Evolutionary conservation across 2,888 invertebrate genomes (phyloP).

Genomic region (Patella ulyssiponensis): DNA sequence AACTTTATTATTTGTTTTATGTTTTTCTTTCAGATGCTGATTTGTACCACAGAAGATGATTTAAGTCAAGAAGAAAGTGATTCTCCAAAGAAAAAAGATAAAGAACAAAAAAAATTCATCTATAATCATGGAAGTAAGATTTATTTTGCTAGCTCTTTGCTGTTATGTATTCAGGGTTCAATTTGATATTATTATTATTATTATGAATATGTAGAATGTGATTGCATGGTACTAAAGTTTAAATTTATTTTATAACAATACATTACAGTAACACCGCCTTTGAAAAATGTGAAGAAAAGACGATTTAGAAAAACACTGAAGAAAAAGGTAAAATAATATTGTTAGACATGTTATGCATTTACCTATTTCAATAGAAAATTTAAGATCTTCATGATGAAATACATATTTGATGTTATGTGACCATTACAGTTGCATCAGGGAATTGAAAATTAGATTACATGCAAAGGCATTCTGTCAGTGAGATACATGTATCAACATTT

Average conservation of each 20-base stretch:
- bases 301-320: slow-evolving; percentile 94
- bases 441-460: too few relatives aligned
- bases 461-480: too few relatives aligned
- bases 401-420: too few relatives aligned
- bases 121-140: slow-evolving; percentile 88
- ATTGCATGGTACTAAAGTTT: background rate
- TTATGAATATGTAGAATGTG: background rate
- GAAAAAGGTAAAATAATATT: slow-evolving; percentile 79
- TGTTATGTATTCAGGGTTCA: background rate
- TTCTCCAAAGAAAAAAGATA: slow-evolving; percentile 66
- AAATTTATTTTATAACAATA: slow-evolving; percentile 34
- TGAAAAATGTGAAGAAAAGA: slow-evolving; percentile 93
- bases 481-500: too few relatives aligned
- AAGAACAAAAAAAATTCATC: slow-evolving; percentile 86
- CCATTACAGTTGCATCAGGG: too few relatives aligned
- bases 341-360: too few relatives aligned
- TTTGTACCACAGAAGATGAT: slow-evolving; percentile 91
- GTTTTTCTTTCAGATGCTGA: slow-evolving; percentile 77
- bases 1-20: background rate
- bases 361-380: too few relatives aligned
- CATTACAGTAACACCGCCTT: slow-evolving; percentile 84
- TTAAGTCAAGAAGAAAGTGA: slow-evolving; percentile 60
- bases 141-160: too few relatives aligned
- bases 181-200: background rate
- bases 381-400: too few relatives aligned